Percentiles rank a stretch among this genome's conserved stretches.
Evolutionary conservation across 2,888 invertebrate genomes (phyloP).

Genomic region (Meteorus cinctellus): DNA sequence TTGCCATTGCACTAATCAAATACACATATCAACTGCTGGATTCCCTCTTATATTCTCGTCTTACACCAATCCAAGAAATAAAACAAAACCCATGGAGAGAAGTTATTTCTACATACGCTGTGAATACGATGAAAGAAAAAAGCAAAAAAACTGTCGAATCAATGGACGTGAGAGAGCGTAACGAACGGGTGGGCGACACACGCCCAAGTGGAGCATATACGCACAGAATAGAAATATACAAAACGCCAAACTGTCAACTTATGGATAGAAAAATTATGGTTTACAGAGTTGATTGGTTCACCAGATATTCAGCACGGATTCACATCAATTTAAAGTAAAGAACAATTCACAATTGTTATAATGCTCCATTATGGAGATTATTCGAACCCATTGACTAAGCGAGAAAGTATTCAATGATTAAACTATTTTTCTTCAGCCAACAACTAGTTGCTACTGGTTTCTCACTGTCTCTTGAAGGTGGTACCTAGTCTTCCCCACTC

Average conservation of each 20-base stretch:
- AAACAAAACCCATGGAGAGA: conserved; percentile 18
- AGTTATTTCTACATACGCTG: conserved; percentile 48
- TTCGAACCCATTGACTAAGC: not conserved
- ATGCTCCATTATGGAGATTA: not conserved
- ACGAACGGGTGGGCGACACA: conserved; percentile 43
- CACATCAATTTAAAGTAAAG: not conserved
- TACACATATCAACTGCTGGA: not conserved
- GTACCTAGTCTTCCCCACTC: conserved; percentile 1
- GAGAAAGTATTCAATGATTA: not conserved
- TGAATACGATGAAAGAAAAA: conserved; percentile 27
- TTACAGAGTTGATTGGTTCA: not conserved
- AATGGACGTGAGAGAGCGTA: conserved; percentile 43
- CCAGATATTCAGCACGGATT: not conserved
- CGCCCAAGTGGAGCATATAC: conserved; percentile 49
- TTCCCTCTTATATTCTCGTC: not conserved
- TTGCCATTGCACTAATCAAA: conserved; percentile 19
- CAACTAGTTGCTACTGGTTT: conserved; percentile 18
- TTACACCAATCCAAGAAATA: not conserved
- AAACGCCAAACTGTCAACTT: conserved; percentile 46
- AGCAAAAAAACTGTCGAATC: conserved; percentile 32
- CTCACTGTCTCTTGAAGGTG: not conserved
- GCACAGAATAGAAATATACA: conserved; percentile 18
- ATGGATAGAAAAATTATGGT: not conserved
- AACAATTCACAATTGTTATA: not conserved
- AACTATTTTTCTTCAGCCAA: not conserved